Conservation (phyloP, 2,797 vertebrate species). For the Scleropages formosus region DNA sequence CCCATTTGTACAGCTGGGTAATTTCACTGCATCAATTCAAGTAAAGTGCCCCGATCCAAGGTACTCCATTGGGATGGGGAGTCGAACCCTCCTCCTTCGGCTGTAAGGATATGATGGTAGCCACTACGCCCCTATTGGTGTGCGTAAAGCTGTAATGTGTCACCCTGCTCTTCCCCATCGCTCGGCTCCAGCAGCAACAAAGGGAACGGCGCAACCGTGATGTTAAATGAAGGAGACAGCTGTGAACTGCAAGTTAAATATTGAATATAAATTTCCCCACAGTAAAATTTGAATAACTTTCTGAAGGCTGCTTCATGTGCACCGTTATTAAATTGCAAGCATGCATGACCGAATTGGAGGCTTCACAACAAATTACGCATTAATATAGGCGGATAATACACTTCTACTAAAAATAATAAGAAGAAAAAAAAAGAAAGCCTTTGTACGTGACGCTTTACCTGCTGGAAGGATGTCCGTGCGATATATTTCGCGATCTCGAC, state of each 20-base stretch:
- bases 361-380: not conserved
- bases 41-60: too few relatives aligned
- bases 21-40: too few relatives aligned
- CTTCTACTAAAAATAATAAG: not conserved
- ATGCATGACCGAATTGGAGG: not conserved
- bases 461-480: not conserved
- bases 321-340: conserved; percentile 6
- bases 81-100: too few relatives aligned
- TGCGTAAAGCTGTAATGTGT: not conserved
- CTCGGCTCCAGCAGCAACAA: not conserved
- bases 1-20: too few relatives aligned
- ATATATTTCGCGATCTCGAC: not conserved
- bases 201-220: not conserved
- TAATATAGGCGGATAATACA: not conserved
- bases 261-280: not conserved
- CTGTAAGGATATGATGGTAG: too few relatives aligned
- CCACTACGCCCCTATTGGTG: not conserved
- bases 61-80: too few relatives aligned
- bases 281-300: not conserved
- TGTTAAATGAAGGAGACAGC: not conserved
- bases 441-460: not conserved
- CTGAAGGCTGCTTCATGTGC: not conserved
- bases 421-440: not conserved
- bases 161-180: not conserved
- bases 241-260: conserved; percentile 1